Base-by-base conservation (phyloP, 2,113 vertebrate genomes). In the Marmota monax region DNA sequence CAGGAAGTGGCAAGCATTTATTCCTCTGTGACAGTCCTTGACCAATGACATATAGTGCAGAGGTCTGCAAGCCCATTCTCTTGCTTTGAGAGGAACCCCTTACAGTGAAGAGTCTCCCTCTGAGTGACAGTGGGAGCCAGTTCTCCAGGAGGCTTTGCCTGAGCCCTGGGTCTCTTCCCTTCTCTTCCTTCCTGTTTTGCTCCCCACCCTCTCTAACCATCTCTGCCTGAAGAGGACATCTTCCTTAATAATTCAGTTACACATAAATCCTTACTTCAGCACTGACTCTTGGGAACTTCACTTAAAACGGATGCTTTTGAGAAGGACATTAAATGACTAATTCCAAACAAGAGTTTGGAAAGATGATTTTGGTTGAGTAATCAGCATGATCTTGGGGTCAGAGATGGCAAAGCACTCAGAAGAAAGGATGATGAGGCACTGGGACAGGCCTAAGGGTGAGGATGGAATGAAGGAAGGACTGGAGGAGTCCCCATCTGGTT, bases 221-320 rank as follows among this genome's bases (percentile, higher is more conserved):
- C 34, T 93, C 32, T 72, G 2, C 27, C 13, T 45, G 9, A 17
- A 20, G 37, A 58, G 2, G 1, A 76, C 10, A 51, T 0, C 7
- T 20, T 56, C 39, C 56, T 88, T n/a, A 42, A n/a, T 67, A 92
- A 67, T 27, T 58, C 34, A 63, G 17, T 89, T 72, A 27, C 25
- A 11, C 82, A 45, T 27, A n/a, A 39, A 16, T 70, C 11, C 48
- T 72, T 39, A 37, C 22, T 84, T 79, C 25, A 76, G 34, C 0
- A 32, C 11, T 17, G 0, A n/a, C 1, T 37, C 78, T 2, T 29
- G 4, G 5, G 63, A n/a, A 9, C 20, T 4, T 20, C 29, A 53
- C 2, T 42, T 25, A 73, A 87, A 84, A 83, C 1, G 53, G 34
- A 42, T 37, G 14, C 3, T 72, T 86, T 78, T n/a, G 29, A 73